Percentiles rank a stretch among this genome's conserved stretches.
These are phyloP conservation scores for Decapterus maruadsi DNA, from an alignment of 2,797 vertebrate genomes.

Conservation along the genomic window DNA sequence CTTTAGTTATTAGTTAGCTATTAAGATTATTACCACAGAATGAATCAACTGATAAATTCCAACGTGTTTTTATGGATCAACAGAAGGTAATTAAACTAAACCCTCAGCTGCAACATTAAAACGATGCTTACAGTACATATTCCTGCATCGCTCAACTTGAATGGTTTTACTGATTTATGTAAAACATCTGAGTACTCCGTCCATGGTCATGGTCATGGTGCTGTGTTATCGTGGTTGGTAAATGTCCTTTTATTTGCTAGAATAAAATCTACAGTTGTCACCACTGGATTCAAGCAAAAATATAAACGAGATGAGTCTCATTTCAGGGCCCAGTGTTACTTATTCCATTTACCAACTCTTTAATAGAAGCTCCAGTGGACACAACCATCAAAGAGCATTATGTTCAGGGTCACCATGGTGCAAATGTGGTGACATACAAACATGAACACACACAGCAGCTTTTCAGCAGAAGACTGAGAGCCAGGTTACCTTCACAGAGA, in stretches of 20 bases:
- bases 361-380: neutral
- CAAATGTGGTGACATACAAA: neutral
- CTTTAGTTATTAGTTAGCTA: too few species aligned
- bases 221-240: too few species aligned
- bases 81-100: too few species aligned
- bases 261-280: neutral
- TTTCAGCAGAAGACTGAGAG: neutral
- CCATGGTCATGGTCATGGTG: too few species aligned
- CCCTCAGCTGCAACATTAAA: too few species aligned
- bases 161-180: too few species aligned
- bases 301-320: neutral
- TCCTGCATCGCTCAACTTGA: neutral
- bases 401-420: neutral
- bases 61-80: too few species aligned
- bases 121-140: neutral
- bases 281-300: neutral
- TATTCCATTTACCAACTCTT: neutral
- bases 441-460: neutral
- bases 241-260: neutral
- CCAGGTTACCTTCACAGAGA: slow-evolving; percentile 86
- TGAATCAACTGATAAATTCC: too few species aligned
- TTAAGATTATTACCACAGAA: too few species aligned
- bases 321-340: neutral
- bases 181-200: too few species aligned
- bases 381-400: neutral